A percentile compares a stretch with the other conserved stretches of the same genome.
phyloP scores from a whole-genome alignment of 2,113 vertebrate species.

The Promerops cafer region DNA sequence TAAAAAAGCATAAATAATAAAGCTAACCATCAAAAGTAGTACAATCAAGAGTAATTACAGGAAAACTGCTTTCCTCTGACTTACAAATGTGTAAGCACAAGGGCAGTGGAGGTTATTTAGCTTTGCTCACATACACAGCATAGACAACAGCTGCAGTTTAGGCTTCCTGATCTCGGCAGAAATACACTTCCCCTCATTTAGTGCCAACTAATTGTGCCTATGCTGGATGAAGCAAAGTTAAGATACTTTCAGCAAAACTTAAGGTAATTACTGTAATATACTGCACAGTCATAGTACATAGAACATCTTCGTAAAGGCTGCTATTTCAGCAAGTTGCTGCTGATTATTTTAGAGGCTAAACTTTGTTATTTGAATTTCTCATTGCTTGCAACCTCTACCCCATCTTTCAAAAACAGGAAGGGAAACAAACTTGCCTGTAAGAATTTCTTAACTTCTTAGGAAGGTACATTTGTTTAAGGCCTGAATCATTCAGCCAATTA shows the following conservation, averaged over 20 bases:
- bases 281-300: neutral
- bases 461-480: neutral
- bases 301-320: neutral
- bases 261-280: neutral
- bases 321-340: neutral
- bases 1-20: slow-evolving; percentile 19
- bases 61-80: slow-evolving; percentile 31
- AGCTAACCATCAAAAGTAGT: neutral
- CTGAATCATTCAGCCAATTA: neutral
- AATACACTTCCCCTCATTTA: neutral
- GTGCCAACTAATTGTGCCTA: neutral
- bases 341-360: neutral
- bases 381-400: neutral
- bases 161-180: neutral
- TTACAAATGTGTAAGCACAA: neutral
- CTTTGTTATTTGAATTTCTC: neutral
- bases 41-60: neutral
- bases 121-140: neutral
- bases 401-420: neutral
- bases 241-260: neutral
- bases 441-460: neutral
- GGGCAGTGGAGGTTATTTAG: neutral
- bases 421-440: neutral
- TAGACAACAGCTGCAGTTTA: neutral
- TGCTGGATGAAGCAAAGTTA: neutral